Conservation (phyloP, 2,888 invertebrate species). For the Hermodice carunculata region DNA sequence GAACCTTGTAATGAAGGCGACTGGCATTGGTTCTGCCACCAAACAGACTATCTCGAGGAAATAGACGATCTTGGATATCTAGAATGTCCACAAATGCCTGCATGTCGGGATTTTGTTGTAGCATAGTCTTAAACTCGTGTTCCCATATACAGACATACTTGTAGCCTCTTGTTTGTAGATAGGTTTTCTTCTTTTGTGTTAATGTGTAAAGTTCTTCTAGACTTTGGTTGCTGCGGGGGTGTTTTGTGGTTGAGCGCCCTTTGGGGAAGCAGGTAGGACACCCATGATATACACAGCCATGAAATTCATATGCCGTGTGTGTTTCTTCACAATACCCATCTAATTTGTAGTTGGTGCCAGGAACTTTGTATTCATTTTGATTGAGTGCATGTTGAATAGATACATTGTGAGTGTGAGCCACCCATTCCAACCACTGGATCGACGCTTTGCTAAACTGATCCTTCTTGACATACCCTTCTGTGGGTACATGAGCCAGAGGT, state of each 20-base stretch:
- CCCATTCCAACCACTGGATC: constrained; percentile 4
- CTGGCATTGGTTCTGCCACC: constrained; percentile 51
- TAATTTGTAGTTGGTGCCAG: background rate
- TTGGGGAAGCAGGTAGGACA: background rate
- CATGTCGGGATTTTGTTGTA: constrained; percentile 30
- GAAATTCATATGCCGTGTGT: background rate
- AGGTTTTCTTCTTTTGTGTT: background rate
- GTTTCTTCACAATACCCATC: background rate
- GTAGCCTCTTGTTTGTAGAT: background rate
- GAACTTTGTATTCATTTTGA: background rate
- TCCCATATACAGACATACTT: constrained; percentile 38
- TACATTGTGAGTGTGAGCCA: background rate
- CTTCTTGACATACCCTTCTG: background rate
- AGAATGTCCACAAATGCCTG: constrained; percentile 25
- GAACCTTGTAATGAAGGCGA: constrained; percentile 40
- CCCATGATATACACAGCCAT: constrained; percentile 11
- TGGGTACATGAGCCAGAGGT: background rate
- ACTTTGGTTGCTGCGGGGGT: background rate
- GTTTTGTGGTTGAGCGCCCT: background rate
- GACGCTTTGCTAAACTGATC: constrained; percentile 1
- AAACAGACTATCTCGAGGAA: constrained; percentile 51
- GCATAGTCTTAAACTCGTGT: constrained; percentile 36
- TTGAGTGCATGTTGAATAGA: constrained; percentile 1
- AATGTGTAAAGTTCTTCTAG: background rate
- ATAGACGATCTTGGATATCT: constrained; percentile 37